Conservation (phyloP, 2,797 vertebrate species). For the Mergus octosetaceus region DNA sequence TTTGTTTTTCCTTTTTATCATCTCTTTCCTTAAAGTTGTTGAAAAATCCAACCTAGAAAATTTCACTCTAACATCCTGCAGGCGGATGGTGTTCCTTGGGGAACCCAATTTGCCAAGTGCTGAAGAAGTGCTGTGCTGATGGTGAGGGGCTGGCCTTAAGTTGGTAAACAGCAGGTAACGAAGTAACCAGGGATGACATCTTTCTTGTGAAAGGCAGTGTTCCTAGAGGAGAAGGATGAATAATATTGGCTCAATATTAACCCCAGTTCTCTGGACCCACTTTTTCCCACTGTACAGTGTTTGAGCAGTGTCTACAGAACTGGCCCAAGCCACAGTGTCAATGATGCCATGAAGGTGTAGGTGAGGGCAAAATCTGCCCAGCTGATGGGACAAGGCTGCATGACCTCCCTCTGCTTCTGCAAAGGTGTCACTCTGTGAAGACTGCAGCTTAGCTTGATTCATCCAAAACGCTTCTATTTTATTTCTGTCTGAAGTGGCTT, state of each 20-base stretch:
- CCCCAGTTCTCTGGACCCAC: neutral
- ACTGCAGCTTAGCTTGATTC: neutral
- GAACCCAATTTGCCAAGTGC: neutral
- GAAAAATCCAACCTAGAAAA: neutral
- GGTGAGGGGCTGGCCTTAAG: neutral
- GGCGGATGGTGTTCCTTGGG: neutral
- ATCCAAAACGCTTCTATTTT: neutral
- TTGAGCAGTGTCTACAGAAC: neutral
- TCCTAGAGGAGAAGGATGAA: neutral
- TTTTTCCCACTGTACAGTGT: neutral
- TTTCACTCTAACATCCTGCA: neutral
- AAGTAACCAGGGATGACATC: neutral
- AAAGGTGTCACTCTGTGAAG: neutral
- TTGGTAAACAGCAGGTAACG: neutral
- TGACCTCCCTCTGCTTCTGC: rapidly evolving
- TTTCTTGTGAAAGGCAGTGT: neutral
- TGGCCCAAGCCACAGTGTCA: neutral
- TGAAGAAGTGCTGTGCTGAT: neutral
- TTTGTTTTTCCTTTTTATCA: neutral
- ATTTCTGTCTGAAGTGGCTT: neutral
- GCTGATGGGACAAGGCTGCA: neutral
- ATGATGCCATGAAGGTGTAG: neutral
- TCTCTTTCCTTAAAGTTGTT: neutral
- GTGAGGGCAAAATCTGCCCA: neutral
- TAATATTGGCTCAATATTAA: neutral